Evolutionary conservation across 2,888 invertebrate species (phyloP), one percentile per base, ranked within the genome.

Genomic region (Exephanes ischioxanthus): DNA sequence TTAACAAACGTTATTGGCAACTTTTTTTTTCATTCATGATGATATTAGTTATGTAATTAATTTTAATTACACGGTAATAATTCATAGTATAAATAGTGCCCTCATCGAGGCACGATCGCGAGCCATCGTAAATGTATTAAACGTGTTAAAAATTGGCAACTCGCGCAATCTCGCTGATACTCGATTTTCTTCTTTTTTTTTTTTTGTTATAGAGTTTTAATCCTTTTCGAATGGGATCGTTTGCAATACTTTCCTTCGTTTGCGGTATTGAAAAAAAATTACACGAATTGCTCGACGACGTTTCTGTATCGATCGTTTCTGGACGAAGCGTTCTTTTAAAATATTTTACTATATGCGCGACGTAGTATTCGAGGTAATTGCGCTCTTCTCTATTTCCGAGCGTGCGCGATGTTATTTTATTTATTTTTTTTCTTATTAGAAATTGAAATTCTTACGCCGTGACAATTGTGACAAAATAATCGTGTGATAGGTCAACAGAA

Each of bases 1-100:
- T 83, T 66, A 83, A 83, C 78, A 82, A 70, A 82, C 78, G 48
- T 72, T 78, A 71, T 78, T 79, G 78, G 72, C 80, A 80, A 80
- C 80, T 63, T 51, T 63, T 75, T 72, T 37, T 37, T 16, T 67
- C 33, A 4, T 14, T 77, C 26, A 72, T 55, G 72, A 72, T 66
- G 16, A 58, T 61, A 26, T 41, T 71, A 22, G 6, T 70, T 19
- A 22, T 22, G 63, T 66, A 66, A 14, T 51, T 53, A 45, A 63
- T 71, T 7, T 63, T 80, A 53, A 41, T 66, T 72, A 63, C 71
- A 37, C 71, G 71, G 45, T 67, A 30, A 67, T 73, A 73, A 67
- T 72, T 73, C 55, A 67, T 45, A 51, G 55, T 80, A 80, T 19
- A 80, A 80, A 73, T 55, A 26, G 72, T 53, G 80, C 67, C 61